Evolutionary conservation across 1,140 invertebrate genomes (phyloP).

Genomic region (Battus philenor): DNA sequence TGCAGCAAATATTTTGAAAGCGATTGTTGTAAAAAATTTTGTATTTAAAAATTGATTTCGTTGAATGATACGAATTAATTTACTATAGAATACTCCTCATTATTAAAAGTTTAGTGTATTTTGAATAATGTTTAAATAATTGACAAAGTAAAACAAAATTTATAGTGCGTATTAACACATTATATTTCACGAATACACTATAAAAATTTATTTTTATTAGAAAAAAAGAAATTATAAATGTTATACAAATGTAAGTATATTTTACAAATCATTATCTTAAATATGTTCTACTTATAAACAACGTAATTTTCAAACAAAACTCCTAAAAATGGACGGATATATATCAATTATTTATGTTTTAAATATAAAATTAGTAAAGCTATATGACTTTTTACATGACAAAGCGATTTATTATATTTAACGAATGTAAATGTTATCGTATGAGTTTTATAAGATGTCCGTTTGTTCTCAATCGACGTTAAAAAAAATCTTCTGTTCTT

Average conservation of each 20-base stretch:
- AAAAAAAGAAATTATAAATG: conserved; percentile 43
- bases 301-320: conserved; percentile 24
- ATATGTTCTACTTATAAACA: conserved; percentile 1
- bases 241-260: conserved; percentile 27
- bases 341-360: conserved; percentile 37
- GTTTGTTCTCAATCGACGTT: background rate
- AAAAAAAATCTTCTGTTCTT: conserved; percentile 36
- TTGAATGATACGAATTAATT: too few species aligned
- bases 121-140: background rate
- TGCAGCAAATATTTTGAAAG: too few species aligned
- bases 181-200: conserved; percentile 61
- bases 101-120: too few species aligned
- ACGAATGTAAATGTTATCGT: conserved; percentile 35
- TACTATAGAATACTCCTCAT: too few species aligned
- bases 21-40: too few species aligned
- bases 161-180: conserved; percentile 62
- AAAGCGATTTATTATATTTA: conserved; percentile 49
- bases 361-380: conserved; percentile 66
- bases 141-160: conserved; percentile 31
- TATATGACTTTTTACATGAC: conserved; percentile 68
- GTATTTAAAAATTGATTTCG: too few species aligned
- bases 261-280: conserved; percentile 12
- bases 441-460: conserved; percentile 24
- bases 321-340: conserved; percentile 55
- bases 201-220: conserved; percentile 45